Evolutionary conservation across 2,888 invertebrate genomes (phyloP).

Genomic region (Coenonympha arcania): DNA sequence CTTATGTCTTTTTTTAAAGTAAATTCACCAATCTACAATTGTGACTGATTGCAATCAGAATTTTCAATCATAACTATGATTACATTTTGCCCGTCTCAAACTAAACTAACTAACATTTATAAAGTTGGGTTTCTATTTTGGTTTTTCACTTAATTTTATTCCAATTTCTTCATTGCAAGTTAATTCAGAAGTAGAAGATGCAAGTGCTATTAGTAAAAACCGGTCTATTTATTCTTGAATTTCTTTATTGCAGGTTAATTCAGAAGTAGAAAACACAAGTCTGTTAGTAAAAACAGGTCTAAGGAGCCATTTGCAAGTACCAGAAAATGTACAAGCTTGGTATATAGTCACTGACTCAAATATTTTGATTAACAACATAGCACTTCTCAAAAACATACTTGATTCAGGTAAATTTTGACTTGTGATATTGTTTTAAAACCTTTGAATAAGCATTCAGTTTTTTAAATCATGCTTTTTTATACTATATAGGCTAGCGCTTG

Average conservation of each 20-base stretch:
- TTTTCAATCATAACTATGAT: too few species aligned
- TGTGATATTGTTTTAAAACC: not conserved
- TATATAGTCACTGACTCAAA: conserved; percentile 49
- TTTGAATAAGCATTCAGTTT: not conserved
- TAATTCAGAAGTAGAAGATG: conserved; percentile 8
- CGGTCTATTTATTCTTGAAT: conserved; percentile 31
- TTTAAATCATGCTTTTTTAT: not conserved
- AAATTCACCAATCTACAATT: too few species aligned
- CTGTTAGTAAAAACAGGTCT: conserved; percentile 36
- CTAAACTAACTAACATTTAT: too few species aligned
- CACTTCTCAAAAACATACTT: conserved; percentile 41
- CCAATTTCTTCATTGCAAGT: too few species aligned
- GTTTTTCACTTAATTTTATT: too few species aligned
- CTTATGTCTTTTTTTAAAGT: too few species aligned
- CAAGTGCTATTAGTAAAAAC: conserved; percentile 33
- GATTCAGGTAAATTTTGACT: conserved; percentile 44
- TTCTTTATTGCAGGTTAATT: conserved; percentile 22
- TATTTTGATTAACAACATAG: conserved; percentile 43
- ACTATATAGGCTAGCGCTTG: too few species aligned
- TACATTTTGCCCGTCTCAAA: too few species aligned
- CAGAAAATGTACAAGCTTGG: conserved; percentile 37
- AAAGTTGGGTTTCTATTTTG: too few species aligned
- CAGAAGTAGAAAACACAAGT: conserved; percentile 6
- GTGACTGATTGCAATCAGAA: too few species aligned
- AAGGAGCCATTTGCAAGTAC: conserved; percentile 33